These are phyloP conservation scores for Volucella inflata DNA, from an alignment of 2,888 invertebrate genomes.

Conservation along the genomic window DNA sequence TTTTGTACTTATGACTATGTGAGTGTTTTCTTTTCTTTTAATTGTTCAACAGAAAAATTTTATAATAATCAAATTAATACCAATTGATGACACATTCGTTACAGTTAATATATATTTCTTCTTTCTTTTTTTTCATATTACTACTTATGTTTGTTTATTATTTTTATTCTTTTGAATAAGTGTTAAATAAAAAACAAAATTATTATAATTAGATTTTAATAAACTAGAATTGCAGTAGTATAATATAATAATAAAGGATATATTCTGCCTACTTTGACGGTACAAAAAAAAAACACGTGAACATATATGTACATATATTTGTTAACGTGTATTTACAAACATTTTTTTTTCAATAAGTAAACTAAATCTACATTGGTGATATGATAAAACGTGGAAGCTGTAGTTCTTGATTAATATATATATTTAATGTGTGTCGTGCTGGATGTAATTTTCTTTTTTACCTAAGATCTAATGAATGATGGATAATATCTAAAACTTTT, in stretches of 20 bases:
- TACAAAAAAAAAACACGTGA: neutral
- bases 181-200: neutral
- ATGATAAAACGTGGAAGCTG: neutral
- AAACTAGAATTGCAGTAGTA: conserved; percentile 29
- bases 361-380: conserved; percentile 27
- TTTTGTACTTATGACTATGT: conserved; percentile 56
- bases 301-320: neutral
- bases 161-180: neutral
- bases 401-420: neutral
- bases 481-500: no score
- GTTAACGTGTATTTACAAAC: neutral
- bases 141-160: neutral
- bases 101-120: conserved; percentile 28
- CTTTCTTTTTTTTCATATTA: neutral
- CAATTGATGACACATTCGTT: conserved; percentile 52
- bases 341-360: conserved; percentile 4
- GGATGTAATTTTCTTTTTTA: neutral
- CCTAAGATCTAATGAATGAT: neutral
- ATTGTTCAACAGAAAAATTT: conserved; percentile 8
- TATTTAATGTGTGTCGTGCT: neutral
- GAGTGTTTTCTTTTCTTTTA: conserved; percentile 13
- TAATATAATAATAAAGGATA: conserved; percentile 9
- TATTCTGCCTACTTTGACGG: conserved; percentile 7
- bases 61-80: conserved; percentile 26
- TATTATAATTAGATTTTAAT: conserved; percentile 35